A percentile compares a stretch with the other conserved stretches of the same genome.
These are phyloP conservation scores for Erynnis tages DNA, from an alignment of 2,888 invertebrate genomes.

Conservation along the genomic window DNA sequence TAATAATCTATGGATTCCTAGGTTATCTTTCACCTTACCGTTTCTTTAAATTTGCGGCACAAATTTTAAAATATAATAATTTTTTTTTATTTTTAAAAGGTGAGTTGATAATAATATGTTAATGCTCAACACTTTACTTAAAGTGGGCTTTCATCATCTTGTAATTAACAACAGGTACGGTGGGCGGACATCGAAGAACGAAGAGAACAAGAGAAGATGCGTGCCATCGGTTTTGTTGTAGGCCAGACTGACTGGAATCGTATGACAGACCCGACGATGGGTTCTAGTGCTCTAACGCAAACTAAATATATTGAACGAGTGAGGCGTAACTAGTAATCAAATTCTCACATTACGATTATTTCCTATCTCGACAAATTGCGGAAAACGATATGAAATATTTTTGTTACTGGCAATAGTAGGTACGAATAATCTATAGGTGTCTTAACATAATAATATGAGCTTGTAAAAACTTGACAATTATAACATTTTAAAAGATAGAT, in stretches of 20 bases:
- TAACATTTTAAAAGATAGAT: too few species aligned
- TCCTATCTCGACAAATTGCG: too few species aligned
- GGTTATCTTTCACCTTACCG: background rate
- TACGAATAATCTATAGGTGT: too few species aligned
- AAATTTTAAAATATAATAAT: background rate
- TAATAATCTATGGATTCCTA: background rate
- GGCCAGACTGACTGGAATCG: constrained; percentile 98
- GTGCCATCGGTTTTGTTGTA: constrained; percentile 97
- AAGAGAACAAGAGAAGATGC: constrained; percentile 94
- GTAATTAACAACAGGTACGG: constrained; percentile 88
- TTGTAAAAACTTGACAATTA: too few species aligned
- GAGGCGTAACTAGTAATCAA: constrained; percentile 40
- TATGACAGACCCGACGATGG: constrained; percentile 96
- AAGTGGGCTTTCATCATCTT: constrained; percentile 60
- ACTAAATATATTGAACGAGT: constrained; percentile 94
- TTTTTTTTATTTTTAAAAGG: background rate
- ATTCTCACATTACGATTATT: too few species aligned
- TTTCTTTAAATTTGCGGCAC: background rate
- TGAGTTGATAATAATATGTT: constrained; percentile 7
- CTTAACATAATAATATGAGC: too few species aligned
- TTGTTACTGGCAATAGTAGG: too few species aligned
- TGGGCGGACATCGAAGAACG: constrained; percentile 99
- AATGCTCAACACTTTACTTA: constrained; percentile 22
- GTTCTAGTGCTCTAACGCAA: constrained; percentile 93
- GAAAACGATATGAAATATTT: too few species aligned